Conservation (phyloP, 2,797 vertebrate genomes). For the Poeciliopsis paucimaculata region DNA sequence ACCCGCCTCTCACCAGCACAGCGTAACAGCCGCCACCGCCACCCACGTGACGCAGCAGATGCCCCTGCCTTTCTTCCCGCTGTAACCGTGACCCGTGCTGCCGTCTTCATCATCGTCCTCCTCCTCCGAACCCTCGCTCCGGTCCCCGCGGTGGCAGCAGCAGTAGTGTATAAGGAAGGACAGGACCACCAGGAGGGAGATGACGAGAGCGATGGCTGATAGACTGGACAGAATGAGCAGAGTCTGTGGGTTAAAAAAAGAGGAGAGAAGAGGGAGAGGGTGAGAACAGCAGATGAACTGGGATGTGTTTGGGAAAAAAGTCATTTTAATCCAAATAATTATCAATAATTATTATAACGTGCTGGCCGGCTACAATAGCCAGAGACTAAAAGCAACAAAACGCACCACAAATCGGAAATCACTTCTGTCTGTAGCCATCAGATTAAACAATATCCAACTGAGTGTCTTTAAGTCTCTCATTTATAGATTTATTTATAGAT, state of each 20-base stretch:
- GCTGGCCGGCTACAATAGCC: no score
- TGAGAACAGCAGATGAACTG: conserved; percentile 37
- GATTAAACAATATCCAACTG: no score
- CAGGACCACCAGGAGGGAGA: conserved; percentile 82
- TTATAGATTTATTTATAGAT: no score
- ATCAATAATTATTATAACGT: background rate
- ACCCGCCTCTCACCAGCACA: conserved; percentile 86
- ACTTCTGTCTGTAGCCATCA: no score
- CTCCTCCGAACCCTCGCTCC: conserved; percentile 80
- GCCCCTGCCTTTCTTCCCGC: conserved; percentile 83
- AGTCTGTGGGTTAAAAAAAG: conserved; percentile 71
- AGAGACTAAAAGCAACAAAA: no score
- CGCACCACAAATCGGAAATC: no score
- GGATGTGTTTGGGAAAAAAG: conserved; percentile 19
- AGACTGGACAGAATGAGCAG: conserved; percentile 81
- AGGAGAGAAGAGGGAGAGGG: conserved; percentile 11
- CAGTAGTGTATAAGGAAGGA: conserved; percentile 86
- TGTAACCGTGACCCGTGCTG: conserved; percentile 82
- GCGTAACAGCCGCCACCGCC: conserved; percentile 87
- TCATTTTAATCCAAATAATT: background rate
- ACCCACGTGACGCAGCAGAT: conserved; percentile 93
- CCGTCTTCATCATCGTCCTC: conserved; percentile 84
- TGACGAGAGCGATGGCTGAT: conserved; percentile 80
- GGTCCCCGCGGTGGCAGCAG: conserved; percentile 84
- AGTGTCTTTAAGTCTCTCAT: no score